Base-by-base conservation (phyloP, 2,888 invertebrate genomes). In the Andrena bucephala region DNA sequence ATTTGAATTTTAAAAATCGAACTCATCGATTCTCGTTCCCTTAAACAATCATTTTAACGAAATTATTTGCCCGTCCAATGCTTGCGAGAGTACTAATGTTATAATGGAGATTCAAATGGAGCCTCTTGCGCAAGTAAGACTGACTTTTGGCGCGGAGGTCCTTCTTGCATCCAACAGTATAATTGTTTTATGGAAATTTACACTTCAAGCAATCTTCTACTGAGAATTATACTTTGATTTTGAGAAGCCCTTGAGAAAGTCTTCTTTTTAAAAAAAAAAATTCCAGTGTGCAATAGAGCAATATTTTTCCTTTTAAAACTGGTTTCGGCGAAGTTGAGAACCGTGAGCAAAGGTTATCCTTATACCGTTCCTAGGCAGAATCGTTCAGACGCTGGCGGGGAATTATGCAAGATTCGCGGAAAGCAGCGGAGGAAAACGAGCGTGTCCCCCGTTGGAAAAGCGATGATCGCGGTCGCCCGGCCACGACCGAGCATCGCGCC, bases 401-500 rank as follows among this genome's bases (percentile, higher is more conserved):
- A n/a, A 27, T 72, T 27, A 63, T 62, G 62, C 72, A 72, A 42
- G 27, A 10, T 29, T 57, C 67, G 16, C 31, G n/a, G 74, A 62
- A 60, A 48, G 16, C n/a, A 27, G 57, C 27, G 4, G 27, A 57
- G 57, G 57, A 57, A 57, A 57, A 57, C 57, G 57, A 52, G 48
- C 2, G 3, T 54, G 62, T 68, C 50, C 67, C n/a, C 29, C 16
- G 4, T 52, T 57, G 60, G 52, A 62, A 29, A 73, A 29, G 24
- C 20, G 27, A 66, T 33, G 50, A 50, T 62, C 71, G n/a, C 27
- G 59, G 60, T 50, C 54, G 71, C 62, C 50, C 10, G 27, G 66
- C 66, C 70, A 33, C 69, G 65, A 33, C 79, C 78, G 84, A 83
- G 88, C 85, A 85, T 86, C 89, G 88, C 27, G 24, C 57, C 24